Base-by-base conservation (phyloP, 2,113 vertebrate genomes). In the Ptyas mucosa region DNA sequence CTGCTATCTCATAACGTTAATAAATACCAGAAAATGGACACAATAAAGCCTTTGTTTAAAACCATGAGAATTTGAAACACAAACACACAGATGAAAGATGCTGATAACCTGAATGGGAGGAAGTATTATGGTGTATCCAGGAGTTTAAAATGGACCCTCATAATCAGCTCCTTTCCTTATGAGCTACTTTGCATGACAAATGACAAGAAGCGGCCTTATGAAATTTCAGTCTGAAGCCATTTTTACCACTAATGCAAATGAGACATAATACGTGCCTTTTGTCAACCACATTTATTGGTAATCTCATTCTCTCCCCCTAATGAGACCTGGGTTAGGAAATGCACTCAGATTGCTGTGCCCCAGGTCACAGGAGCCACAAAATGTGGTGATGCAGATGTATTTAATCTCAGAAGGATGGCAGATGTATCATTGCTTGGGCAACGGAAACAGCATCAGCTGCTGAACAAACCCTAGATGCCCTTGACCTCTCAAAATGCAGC, bases 261-360 rank as follows among this genome's bases (percentile, higher is more conserved):
- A 94, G 58, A 96, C 96, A 95, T 96, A 95, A 96, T 93, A 89
- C 0, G 61, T 93, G 92, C 24, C 88, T 97, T 96, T 96, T 81
- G n/a, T 95, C 96, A 97, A 52, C 91, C 7, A 15, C 93, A 91
- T 96, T 97, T 94, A 93, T 97, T 85, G 3, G 23, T 95, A 95
- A 96, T 96, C 93, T 96, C 95, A 97, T 97, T 93, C 92, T 34
- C 92, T 91, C 95, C 52, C 5, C 15, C 88, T 95, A 95, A 96
- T 43, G 96, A 97, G 94, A 96, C 94, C 95, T 89, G 93, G 94
- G 61, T 69, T 97, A 96, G 94, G 96, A 95, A 97, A 94, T 64
- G 88, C 49, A 92, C 90, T 39, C 93, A 96, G 92, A 75, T 97
- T 96, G 96, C 93, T 92, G 95, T 58, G 85, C 93, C 96, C 90